Percentiles rank a stretch among this genome's conserved stretches.
phyloP scores from a whole-genome alignment of 2,888 invertebrate species.

The Penaeus monodon region DNA sequence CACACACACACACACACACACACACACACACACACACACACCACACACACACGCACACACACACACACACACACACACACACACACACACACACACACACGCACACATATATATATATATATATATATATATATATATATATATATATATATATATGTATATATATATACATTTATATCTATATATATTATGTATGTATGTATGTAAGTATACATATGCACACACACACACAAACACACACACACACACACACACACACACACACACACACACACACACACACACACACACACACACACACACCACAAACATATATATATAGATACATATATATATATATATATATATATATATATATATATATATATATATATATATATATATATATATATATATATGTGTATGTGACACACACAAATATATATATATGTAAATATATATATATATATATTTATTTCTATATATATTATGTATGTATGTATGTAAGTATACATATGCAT shows the following conservation, averaged over 20 bases:
- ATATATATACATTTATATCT: no score
- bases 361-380: conserved; percentile 21
- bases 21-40: not conserved
- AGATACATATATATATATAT: conserved; percentile 7
- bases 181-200: no score
- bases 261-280: not conserved
- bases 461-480: no score
- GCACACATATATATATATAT: not conserved
- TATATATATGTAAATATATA: not conserved
- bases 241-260: not conserved
- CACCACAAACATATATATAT: not conserved
- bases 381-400: conserved; percentile 3
- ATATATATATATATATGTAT: not conserved
- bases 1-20: not conserved
- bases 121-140: not conserved
- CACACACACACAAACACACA: not conserved
- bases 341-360: conserved; percentile 21
- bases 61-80: not conserved
- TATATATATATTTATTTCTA: conserved; percentile 17
- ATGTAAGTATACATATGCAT: not conserved
- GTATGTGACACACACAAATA: not conserved
- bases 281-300: not conserved
- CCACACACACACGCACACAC: not conserved
- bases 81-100: not conserved
- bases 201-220: not conserved